Evolutionary conservation across 2,888 invertebrate species (phyloP), one percentile per base, ranked within the genome.

Genomic region (Synanthedon andrenaeformis): DNA sequence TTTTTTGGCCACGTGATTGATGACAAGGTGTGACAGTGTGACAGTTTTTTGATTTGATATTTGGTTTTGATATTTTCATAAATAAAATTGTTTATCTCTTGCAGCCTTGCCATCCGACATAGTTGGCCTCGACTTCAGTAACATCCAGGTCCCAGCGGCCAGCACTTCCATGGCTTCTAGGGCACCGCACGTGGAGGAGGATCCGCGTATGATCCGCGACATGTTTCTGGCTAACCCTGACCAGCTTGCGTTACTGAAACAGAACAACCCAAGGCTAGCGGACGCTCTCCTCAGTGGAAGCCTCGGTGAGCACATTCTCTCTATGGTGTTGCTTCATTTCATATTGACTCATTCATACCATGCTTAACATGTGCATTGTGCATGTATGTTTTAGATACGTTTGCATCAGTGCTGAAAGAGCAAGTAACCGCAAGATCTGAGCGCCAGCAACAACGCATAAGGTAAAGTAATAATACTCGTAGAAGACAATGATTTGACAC

Each of bases 231-330:
- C 93, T 35, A 96, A 96, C 80, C 98, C 98, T 0, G 95, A 96
- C 71, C 96, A 97, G 72, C 82, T 98, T 55, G 94, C 97, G 1
- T 76, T 97, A 56, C 86, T 98, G 6, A 95, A 96, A 73, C 97
- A 98, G 76, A 96, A 98, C 69, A 98, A 98, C 87, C 95, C 97
- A 5, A 89, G 93, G 61, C 82, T 98, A 56, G 97, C 98, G 10
- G 97, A 97, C 76, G 97, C 98, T 14, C 81, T 98, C 28, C 88
- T 95, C 1, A 94, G 93, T 65, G 96, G 96, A 28, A 93, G 93
- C 76, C 89, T 95, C 61, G 94, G 93, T 93, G 11, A 13, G 45
- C 3, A 2, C 45, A n/a, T 79, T 72, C 79, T 58, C 42, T 42
- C 2, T 54, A 11, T 35, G 2, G n/a, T 54, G 6, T 45, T 49